Conservation (phyloP, 2,797 vertebrate genomes). For the Thamnophis elegans region DNA sequence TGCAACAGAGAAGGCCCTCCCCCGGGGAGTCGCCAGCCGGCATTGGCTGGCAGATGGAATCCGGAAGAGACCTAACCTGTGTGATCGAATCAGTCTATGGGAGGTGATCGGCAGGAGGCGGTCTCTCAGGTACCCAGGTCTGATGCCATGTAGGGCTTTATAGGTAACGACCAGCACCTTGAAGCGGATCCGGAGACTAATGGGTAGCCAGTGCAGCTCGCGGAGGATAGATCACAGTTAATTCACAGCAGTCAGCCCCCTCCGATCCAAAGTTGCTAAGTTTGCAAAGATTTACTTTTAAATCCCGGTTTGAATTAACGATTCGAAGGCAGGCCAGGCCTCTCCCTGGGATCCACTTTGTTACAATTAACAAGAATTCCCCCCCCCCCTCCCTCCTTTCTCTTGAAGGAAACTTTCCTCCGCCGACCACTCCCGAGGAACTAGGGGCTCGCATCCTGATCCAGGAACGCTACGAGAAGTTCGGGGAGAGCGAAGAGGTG, state of each 20-base stretch:
- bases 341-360: not conserved
- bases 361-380: not conserved
- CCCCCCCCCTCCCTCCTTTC: too few relatives aligned
- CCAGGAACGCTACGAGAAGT: constrained; percentile 98
- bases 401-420: constrained; percentile 92
- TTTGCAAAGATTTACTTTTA: not conserved
- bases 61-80: too few relatives aligned
- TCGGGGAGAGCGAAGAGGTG: constrained; percentile 97
- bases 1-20: too few relatives aligned
- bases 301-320: not conserved
- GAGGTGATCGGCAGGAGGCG: too few relatives aligned
- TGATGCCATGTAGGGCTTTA: too few relatives aligned
- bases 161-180: too few relatives aligned
- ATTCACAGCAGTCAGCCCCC: not conserved
- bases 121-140: too few relatives aligned
- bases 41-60: too few relatives aligned
- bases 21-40: too few relatives aligned
- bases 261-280: not conserved
- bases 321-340: not conserved
- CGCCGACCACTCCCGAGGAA: constrained; percentile 95
- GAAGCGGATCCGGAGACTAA: too few relatives aligned
- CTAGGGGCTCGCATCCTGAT: constrained; percentile 96
- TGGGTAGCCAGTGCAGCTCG: too few relatives aligned
- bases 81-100: too few relatives aligned
- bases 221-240: not conserved